A percentile compares a stretch with the other conserved stretches of the same genome.
These are phyloP conservation scores for Vidua chalybeata DNA, from an alignment of 2,113 vertebrate species.

Conservation along the genomic window DNA sequence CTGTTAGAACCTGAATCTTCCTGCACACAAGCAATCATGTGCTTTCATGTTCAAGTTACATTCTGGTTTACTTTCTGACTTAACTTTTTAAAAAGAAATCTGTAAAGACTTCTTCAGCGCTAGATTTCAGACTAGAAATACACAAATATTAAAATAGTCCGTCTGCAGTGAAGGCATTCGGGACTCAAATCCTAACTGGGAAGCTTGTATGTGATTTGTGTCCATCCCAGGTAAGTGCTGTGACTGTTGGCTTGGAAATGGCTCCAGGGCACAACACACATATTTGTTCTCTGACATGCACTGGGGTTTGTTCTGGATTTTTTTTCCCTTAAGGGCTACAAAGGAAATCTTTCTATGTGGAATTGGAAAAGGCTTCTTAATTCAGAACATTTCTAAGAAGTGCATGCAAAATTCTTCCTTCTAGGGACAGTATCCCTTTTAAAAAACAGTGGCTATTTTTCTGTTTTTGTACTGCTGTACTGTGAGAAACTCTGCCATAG, in stretches of 20 bases:
- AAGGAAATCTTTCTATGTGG: neutral
- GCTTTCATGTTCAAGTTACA: neutral
- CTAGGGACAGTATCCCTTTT: neutral
- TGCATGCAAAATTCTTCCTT: neutral
- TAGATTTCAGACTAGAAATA: neutral
- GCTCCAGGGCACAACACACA: neutral
- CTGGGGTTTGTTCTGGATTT: neutral
- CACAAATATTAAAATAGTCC: neutral
- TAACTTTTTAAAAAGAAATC: neutral
- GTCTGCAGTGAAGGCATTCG: neutral
- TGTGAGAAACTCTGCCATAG: neutral
- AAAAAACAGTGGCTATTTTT: neutral
- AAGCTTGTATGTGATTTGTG: neutral
- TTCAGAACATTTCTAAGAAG: neutral
- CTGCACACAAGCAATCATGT: rapidly evolving
- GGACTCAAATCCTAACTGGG: neutral
- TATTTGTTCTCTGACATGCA: neutral
- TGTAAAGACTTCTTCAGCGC: neutral
- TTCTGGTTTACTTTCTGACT: neutral
- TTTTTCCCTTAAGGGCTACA: neutral
- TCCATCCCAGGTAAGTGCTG: neutral
- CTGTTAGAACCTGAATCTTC: neutral
- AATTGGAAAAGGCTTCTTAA: neutral
- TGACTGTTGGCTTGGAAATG: neutral
- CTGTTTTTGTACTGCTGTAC: neutral